A percentile compares a stretch with the other conserved stretches of the same genome.
Evolutionary conservation across 2,888 invertebrate species (phyloP).

Genomic region (Drosophila gaucha): DNA sequence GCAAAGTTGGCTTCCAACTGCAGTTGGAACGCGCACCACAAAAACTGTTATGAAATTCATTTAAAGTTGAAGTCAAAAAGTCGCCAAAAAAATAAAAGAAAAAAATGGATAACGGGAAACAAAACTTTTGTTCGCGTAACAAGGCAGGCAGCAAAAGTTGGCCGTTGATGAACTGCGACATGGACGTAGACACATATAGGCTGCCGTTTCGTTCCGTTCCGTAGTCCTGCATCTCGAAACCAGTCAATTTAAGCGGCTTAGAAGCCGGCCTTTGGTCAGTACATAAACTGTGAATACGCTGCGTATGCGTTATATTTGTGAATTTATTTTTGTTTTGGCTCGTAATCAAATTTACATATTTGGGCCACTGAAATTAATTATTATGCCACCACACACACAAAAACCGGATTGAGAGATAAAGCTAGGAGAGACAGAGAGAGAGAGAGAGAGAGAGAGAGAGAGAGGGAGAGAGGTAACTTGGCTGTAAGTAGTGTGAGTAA

Average conservation of each 20-base stretch:
- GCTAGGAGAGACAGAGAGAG: constrained; percentile 13
- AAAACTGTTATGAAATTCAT: constrained; percentile 69
- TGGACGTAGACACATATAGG: constrained; percentile 57
- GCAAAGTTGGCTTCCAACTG: constrained; percentile 53
- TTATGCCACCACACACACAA: constrained; percentile 57
- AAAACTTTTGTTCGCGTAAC: constrained; percentile 62
- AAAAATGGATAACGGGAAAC: constrained; percentile 19
- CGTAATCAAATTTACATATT: constrained; percentile 74
- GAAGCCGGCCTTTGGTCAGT: constrained; percentile 39
- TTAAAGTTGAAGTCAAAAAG: constrained; percentile 72
- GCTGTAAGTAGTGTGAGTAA: constrained; percentile 8
- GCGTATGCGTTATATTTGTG: constrained; percentile 70
- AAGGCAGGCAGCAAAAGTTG: constrained; percentile 56
- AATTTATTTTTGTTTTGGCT: constrained; percentile 55
- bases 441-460: background rate
- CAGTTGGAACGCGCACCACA: constrained; percentile 27
- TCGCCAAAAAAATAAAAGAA: constrained; percentile 39
- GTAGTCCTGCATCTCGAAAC: constrained; percentile 30
- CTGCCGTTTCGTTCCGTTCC: constrained; percentile 5
- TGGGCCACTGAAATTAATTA: constrained; percentile 74
- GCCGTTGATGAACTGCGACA: constrained; percentile 68
- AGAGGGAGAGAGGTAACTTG: background rate
- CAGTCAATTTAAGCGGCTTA: constrained; percentile 75
- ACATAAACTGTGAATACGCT: constrained; percentile 44
- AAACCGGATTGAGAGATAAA: constrained; percentile 34